These are phyloP conservation scores for Diprion similis DNA, from an alignment of 1,140 invertebrate species.

Conservation along the genomic window DNA sequence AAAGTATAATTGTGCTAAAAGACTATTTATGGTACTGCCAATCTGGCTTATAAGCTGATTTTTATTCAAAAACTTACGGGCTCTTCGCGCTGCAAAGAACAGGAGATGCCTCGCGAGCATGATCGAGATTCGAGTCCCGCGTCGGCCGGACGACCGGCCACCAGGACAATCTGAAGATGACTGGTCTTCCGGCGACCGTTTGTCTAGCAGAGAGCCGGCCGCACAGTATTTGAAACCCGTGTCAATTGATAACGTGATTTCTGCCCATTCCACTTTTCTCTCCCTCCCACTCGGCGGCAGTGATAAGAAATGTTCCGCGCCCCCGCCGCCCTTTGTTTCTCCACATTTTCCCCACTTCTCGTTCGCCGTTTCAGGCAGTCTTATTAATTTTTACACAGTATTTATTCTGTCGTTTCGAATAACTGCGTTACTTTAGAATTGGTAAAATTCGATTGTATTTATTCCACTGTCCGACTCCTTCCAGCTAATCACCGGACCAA, in stretches of 20 bases:
- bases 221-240: background rate
- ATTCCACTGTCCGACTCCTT: too few relatives aligned
- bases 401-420: too few relatives aligned
- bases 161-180: slow-evolving; percentile 12
- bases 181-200: slow-evolving; percentile 43
- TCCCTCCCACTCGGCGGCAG: too few relatives aligned
- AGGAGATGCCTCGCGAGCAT: slow-evolving; percentile 58
- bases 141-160: slow-evolving; percentile 19
- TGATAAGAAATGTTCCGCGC: too few relatives aligned
- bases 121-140: slow-evolving; percentile 17
- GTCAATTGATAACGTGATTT: background rate
- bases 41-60: background rate
- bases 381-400: too few relatives aligned
- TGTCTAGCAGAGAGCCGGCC: slow-evolving; percentile 42
- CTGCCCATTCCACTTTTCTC: background rate
- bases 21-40: background rate
- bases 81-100: slow-evolving; percentile 53
- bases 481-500: too few relatives aligned
- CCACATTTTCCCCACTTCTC: too few relatives aligned
- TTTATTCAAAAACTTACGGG: slow-evolving; percentile 45
- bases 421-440: too few relatives aligned
- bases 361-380: too few relatives aligned
- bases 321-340: too few relatives aligned
- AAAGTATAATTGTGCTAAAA: background rate
- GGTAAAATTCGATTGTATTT: too few relatives aligned